Percentiles rank a stretch among this genome's conserved stretches.
phyloP scores from a whole-genome alignment of 2,113 vertebrate genomes.

The Gallinago paraguaiae region DNA sequence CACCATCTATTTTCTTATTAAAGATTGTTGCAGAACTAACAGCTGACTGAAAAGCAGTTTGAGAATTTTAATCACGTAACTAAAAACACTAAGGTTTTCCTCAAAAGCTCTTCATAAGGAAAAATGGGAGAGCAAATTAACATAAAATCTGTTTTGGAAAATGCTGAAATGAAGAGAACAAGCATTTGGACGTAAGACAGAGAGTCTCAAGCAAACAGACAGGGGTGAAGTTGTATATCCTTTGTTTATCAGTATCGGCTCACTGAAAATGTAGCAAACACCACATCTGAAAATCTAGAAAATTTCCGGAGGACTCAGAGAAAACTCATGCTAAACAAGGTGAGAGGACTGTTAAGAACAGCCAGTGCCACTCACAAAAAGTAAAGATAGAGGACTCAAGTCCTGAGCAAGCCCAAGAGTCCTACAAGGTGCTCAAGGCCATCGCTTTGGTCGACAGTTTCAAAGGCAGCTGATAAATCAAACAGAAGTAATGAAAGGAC shows the following conservation, averaged over 20 bases:
- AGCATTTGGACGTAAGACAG: neutral
- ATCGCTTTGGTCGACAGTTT: neutral
- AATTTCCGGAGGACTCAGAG: neutral
- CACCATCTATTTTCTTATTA: constrained; percentile 37
- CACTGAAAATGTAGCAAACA: neutral
- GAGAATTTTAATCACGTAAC: neutral
- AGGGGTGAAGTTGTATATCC: neutral
- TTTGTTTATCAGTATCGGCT: neutral
- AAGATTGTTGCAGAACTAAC: constrained; percentile 38
- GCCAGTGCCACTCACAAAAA: neutral
- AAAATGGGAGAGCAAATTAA: constrained; percentile 49
- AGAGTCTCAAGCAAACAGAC: neutral
- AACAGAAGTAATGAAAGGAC: constrained; percentile 8
- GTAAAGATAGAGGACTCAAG: neutral
- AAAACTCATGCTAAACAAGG: neutral
- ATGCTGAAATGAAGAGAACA: constrained; percentile 5
- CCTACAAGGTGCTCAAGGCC: neutral
- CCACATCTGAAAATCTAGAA: neutral
- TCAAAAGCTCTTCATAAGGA: constrained; percentile 33
- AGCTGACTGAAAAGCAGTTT: constrained; percentile 12
- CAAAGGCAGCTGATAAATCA: constrained; percentile 20
- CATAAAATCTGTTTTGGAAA: constrained; percentile 31
- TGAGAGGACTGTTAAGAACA: neutral
- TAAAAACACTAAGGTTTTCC: constrained; percentile 33
- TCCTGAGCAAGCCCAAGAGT: neutral